A percentile compares a stretch with the other conserved stretches of the same genome.
These are phyloP conservation scores for Drosophila kuntzei DNA, from an alignment of 2,888 invertebrate genomes.

Conservation along the genomic window DNA sequence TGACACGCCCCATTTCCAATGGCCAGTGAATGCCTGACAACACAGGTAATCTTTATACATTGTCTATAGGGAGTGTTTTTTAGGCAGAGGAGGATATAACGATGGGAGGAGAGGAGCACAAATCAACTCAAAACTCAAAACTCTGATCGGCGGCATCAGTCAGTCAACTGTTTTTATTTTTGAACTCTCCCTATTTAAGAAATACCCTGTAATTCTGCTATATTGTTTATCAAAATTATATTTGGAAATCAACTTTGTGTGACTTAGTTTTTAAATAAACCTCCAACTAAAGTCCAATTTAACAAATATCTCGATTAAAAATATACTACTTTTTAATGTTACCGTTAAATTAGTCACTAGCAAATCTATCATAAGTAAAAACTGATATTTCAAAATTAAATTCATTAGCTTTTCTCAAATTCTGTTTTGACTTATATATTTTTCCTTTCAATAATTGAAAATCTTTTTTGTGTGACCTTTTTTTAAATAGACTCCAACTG, in stretches of 20 bases:
- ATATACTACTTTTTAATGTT: too few species aligned
- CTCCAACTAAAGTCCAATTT: too few species aligned
- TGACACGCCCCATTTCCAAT: conserved; percentile 57
- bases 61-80: conserved; percentile 46
- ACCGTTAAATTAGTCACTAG: too few species aligned
- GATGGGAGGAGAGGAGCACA: neutral
- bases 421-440: too few species aligned
- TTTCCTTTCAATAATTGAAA: too few species aligned
- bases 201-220: conserved; percentile 3
- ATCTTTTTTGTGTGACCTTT: too few species aligned
- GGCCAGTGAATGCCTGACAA: conserved; percentile 54
- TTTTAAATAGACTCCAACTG: too few species aligned
- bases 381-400: too few species aligned
- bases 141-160: conserved; percentile 40
- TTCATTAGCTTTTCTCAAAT: neutral
- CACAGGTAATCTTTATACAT: conserved; percentile 56
- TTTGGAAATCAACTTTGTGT: neutral
- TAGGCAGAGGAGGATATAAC: neutral
- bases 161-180: conserved; percentile 34
- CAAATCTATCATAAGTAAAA: too few species aligned
- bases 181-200: neutral
- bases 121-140: conserved; percentile 23
- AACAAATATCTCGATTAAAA: too few species aligned
- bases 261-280: neutral
- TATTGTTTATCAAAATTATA: neutral